Base-by-base conservation (phyloP, 2,888 invertebrate species). In the Buathra laborator region DNA sequence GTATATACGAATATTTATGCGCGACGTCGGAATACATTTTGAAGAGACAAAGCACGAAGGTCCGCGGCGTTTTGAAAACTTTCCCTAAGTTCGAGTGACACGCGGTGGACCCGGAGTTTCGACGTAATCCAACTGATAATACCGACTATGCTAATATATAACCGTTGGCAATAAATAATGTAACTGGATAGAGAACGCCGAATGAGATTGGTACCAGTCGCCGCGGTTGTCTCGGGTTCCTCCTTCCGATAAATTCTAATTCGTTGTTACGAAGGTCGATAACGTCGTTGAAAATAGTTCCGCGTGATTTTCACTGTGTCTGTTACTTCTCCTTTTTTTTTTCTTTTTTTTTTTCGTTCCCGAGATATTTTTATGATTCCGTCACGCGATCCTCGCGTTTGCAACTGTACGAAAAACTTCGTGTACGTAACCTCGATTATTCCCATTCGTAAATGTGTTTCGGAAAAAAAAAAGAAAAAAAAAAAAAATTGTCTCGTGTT, bases 231-330 rank as follows among this genome's bases (percentile, higher is more conserved):
- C 86, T 76, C 86, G 79, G 62, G 44, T 29, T 37, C 37, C 62
- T 72, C n/a, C 77, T 83, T 84, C 71, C 86, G 85, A 88, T 88
- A 86, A 88, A 86, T 86, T 37, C 76, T 82, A 83, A 86, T 85
- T 84, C 83, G 75, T 72, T 70, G 46, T 85, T 78, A 48, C 68
- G 81, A 70, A 79, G 84, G 84, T 87, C 87, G 83, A 87, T 88
- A 86, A 84, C 80, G 78, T 68, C 83, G 79, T 53, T 76, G 76
- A 68, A 82, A 80, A 64, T 76, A 24, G 80, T 77, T 37, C 32
- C 46, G 70, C 37, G 24, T 48, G 43, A 71, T 70, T 70, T 10
- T 51, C 43, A 48, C 62, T 66, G 71, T 56, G 19, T 46, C 56
- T 48, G 37, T 75, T 53, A 64, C 32, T 10, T 19, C 37, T 29